A percentile compares a stretch with the other conserved stretches of the same genome.
These are phyloP conservation scores for Rostratula benghalensis DNA, from an alignment of 2,113 vertebrate species.

Conservation along the genomic window DNA sequence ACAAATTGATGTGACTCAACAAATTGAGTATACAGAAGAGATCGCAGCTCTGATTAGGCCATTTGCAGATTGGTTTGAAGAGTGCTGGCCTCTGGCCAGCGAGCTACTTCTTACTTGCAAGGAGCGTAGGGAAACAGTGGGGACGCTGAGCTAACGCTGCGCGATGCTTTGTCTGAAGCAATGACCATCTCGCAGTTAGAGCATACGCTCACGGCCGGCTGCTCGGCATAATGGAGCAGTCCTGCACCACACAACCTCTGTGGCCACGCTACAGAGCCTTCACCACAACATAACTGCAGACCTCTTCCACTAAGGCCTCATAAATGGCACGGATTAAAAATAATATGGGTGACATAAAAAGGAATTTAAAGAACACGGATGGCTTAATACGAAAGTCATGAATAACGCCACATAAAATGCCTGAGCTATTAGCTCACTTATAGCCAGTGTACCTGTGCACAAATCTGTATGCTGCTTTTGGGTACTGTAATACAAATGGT, in stretches of 20 bases:
- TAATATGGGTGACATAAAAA: neutral
- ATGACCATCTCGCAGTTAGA: neutral
- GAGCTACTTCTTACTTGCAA: neutral
- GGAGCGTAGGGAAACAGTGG: neutral
- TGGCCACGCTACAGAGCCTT: neutral
- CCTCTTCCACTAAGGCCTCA: neutral
- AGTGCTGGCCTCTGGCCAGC: constrained; percentile 36
- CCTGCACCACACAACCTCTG: neutral
- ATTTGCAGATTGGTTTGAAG: constrained; percentile 30
- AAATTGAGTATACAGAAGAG: constrained; percentile 40
- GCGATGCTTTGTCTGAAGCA: neutral
- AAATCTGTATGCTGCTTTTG: neutral
- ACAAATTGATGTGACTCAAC: constrained; percentile 63
- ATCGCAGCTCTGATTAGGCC: constrained; percentile 30
- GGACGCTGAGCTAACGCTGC: neutral
- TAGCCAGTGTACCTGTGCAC: neutral
- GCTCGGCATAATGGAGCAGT: neutral
- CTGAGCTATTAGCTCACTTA: neutral
- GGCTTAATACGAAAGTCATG: neutral
- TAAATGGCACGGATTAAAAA: neutral
- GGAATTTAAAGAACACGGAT: neutral
- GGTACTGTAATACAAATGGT: neutral
- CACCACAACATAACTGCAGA: neutral
- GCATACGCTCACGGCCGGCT: neutral
- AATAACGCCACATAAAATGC: neutral